A percentile compares a stretch with the other conserved stretches of the same genome.
phyloP scores from a whole-genome alignment of 2,797 vertebrate species.

The Falco novaeseelandiae region DNA sequence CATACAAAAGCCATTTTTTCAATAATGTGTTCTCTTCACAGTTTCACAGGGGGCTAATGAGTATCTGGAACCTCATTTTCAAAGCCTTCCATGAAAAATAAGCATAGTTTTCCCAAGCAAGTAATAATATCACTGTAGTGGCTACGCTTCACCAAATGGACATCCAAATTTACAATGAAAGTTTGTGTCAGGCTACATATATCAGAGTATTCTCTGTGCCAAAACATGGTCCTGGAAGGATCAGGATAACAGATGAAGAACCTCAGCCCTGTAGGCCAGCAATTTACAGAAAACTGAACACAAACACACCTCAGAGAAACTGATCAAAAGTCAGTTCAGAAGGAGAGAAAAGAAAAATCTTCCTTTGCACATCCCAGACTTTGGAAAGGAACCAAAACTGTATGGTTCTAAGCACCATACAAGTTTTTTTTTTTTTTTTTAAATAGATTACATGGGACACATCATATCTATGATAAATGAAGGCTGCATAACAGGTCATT shows the following conservation, averaged over 20 bases:
- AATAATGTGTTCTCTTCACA: background rate
- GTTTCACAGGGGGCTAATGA: background rate
- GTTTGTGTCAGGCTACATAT: rapidly evolving
- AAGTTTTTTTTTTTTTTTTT: background rate
- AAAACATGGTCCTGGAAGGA: background rate
- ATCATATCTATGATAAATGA: background rate
- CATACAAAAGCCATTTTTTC: background rate
- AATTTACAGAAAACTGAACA: background rate
- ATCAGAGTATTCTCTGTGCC: background rate
- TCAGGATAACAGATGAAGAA: background rate
- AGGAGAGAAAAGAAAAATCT: background rate
- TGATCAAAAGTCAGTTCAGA: background rate
- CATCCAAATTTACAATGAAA: background rate
- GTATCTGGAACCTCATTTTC: background rate
- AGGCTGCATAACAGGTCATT: background rate
- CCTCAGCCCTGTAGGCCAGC: background rate
- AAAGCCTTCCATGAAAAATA: background rate
- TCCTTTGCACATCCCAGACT: background rate
- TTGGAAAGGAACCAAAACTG: background rate
- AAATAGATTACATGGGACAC: background rate
- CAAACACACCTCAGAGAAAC: background rate
- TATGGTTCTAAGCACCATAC: background rate
- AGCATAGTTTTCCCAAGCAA: background rate
- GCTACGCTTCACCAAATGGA: background rate
- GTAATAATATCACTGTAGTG: background rate